A percentile compares a stretch with the other conserved stretches of the same genome.
phyloP scores from a whole-genome alignment of 2,113 vertebrate genomes.

The Lagopus leucura region DNA sequence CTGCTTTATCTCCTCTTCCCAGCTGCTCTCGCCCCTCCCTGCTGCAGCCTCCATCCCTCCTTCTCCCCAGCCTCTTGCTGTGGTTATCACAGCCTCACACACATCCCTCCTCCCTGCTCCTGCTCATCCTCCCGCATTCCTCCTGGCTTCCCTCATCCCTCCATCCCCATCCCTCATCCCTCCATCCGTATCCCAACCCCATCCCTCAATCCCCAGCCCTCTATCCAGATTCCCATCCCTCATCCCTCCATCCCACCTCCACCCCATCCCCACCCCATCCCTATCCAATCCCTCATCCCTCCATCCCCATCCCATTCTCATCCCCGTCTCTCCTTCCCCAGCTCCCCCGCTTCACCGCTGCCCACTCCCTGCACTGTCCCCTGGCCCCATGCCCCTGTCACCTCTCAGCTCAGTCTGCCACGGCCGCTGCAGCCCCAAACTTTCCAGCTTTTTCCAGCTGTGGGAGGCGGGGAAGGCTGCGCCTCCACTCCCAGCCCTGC shows the following conservation, averaged over 20 bases:
- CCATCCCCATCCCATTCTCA: no score
- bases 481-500: constrained; percentile 49
- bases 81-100: constrained; percentile 7
- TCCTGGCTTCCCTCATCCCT: neutral
- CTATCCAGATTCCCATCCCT: neutral
- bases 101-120: neutral
- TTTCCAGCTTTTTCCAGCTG: constrained; percentile 34
- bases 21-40: constrained; percentile 11
- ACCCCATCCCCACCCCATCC: no score
- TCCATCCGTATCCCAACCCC: neutral
- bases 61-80: neutral
- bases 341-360: neutral
- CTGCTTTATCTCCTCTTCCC: constrained; percentile 44
- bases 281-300: no score
- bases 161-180: neutral
- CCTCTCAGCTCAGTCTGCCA: constrained; percentile 7
- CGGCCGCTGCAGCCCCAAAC: constrained; percentile 47
- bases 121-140: neutral
- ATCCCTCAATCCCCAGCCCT: neutral
- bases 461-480: constrained; percentile 35
- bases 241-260: no score
- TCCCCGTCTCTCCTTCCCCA: neutral
- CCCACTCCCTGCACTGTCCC: fast-evolving
- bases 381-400: neutral
- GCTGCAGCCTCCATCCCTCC: neutral